Base-by-base conservation (phyloP, 2,888 invertebrate genomes). In the Melinaea marsaeus region DNA sequence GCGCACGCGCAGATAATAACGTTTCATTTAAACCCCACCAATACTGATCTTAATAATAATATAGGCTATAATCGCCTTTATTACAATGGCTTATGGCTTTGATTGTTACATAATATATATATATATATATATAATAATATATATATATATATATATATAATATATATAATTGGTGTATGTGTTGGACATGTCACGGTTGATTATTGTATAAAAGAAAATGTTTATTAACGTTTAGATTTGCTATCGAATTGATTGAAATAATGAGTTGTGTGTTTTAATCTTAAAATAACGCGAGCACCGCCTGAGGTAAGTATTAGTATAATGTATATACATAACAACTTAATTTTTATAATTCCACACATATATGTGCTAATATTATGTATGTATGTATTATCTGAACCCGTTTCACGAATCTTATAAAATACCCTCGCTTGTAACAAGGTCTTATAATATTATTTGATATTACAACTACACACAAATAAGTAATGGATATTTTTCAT, bases 1-100 rank as follows among this genome's bases (percentile, higher is more conserved):
- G 70, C 63, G 74, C 75, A 75, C 74, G 74, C 71, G 69, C 72
- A 67, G 67, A 69, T 72, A 73, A 74, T 70, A 66, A 60, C 59
- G 62, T 68, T 66, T 71, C 60, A 67, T 70, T 68, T 69, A 47
- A 45, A 58, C 45, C 62, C 54, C 60, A 51, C 57, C 61, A 51
- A 62, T 59, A 9, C 45, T 57, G 34, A 57, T n/a, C n/a, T 32
- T 4, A 55, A 35, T 3, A 2, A 11, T 35, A 6, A 32, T 6
- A 6, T 57, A 56, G 5, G 51, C 11, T 42, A 65, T 42, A 48
- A 13, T 58, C 2, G 22, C 13, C 51, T 34, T 34, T 65, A 63
- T 58, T 33, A 7, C 57, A 3, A 45, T 13, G 7, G 2, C 13
- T 35, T 67, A 64, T 37, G 51, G 57, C 46, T 62, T 45, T 54